Base-by-base conservation (phyloP, 2,113 vertebrate species). In the Chaetodon trifascialis region DNA sequence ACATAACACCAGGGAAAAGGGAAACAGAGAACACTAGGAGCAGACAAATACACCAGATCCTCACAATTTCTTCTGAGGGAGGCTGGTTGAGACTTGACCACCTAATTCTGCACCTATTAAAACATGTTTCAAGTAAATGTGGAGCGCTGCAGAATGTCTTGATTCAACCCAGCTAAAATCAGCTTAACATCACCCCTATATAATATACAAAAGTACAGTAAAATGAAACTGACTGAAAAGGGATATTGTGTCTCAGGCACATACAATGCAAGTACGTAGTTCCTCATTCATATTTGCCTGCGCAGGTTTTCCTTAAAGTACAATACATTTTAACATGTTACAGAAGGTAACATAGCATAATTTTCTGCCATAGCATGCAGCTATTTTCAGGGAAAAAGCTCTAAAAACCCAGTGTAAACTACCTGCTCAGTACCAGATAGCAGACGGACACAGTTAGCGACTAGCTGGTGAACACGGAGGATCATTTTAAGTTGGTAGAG, bases 61-160 rank as follows among this genome's bases (percentile, higher is more conserved):
- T n/a, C n/a, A n/a, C n/a, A n/a, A n/a, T n/a, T n/a, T 69, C 30
- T 47, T 65, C 51, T 30, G 30, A 30, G 30, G 19, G 6, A 71
- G 12, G 12, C 12, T 51, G 14, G 3, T 56, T 40, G 47, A 40
- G 40, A 54, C 23, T 11, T 0, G 25, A 38, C 2, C 10, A 19
- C 44, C n/a, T 36, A 38, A 60, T 78, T 46, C 46, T 44, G 62
- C 23, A 83, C 44, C 19, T 77, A 23, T 3, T 4, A 58, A 64
- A 58, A 16, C 34, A 40, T 17, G 1, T 19, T 11, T 6, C 19
- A 12, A 30, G 38, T 44, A 72, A 44, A 30, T 19, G 9, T 72
- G 3, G 1, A 36, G 12, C 6, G 49, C 42, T 19, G 38, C 38
- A 46, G 34, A 25, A 14, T 79, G 11, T 7, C 34, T 15, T n/a